Percentiles rank a stretch among this genome's conserved stretches.
phyloP scores from a whole-genome alignment of 2,113 vertebrate species.

The Elgaria multicarinata region DNA sequence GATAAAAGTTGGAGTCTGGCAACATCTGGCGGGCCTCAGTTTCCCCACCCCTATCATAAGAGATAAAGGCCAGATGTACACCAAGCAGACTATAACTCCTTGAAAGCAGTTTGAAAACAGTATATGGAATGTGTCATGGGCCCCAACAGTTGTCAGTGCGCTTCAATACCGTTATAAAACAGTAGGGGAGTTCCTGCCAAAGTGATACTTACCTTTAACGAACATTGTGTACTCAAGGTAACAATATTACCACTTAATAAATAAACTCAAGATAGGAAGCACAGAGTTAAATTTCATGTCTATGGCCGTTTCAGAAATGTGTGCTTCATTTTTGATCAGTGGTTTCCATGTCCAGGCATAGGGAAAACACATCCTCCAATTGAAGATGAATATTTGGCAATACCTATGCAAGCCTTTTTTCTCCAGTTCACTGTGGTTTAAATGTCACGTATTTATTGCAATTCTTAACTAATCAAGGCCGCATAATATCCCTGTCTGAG shows the following conservation, averaged over 20 bases:
- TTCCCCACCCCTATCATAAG: neutral
- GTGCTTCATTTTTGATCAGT: neutral
- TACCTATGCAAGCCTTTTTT: constrained; percentile 46
- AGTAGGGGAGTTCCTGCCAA: too few species aligned
- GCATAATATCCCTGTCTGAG: constrained; percentile 28
- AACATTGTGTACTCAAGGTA: neutral
- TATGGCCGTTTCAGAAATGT: constrained; percentile 4
- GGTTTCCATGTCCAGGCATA: constrained; percentile 9
- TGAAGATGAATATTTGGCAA: constrained; percentile 12
- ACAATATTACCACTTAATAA: constrained; percentile 11
- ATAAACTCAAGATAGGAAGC: neutral
- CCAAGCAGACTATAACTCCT: too few species aligned
- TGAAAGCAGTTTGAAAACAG: too few species aligned
- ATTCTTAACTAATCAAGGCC: constrained; percentile 20
- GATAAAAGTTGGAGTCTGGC: too few species aligned
- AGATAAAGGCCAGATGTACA: too few species aligned
- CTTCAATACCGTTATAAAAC: too few species aligned
- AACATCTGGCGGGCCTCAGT: too few species aligned
- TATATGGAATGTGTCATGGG: too few species aligned
- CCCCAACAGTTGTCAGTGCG: too few species aligned
- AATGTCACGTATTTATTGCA: constrained; percentile 20
- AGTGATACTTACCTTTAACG: neutral
- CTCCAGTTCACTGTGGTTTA: constrained; percentile 51
- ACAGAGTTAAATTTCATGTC: constrained; percentile 26
- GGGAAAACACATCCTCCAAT: constrained; percentile 18